Conservation (phyloP, 1,140 invertebrate species). For the Drosophila orosa region DNA sequence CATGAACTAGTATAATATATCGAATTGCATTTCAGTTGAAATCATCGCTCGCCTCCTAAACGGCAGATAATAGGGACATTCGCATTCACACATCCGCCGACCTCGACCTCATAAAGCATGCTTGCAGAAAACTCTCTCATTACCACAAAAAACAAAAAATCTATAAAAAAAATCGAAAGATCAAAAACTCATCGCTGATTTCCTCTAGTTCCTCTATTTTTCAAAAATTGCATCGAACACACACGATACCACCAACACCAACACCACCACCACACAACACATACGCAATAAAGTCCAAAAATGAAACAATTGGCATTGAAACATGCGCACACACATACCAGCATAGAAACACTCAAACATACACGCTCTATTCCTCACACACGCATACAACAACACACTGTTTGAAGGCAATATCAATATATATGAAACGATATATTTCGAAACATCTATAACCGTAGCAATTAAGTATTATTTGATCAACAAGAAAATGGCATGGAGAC, state of each 20-base stretch:
- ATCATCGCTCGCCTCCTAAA: slow-evolving; percentile 21
- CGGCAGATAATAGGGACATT: slow-evolving; percentile 12
- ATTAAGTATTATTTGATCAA: slow-evolving; percentile 53
- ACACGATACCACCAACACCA: slow-evolving; percentile 6
- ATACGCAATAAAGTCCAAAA: slow-evolving; percentile 53
- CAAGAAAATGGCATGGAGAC: slow-evolving; percentile 59
- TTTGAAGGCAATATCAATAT: slow-evolving; percentile 38
- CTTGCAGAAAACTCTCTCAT: slow-evolving; percentile 37
- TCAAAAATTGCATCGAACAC: slow-evolving; percentile 45
- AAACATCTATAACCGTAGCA: slow-evolving; percentile 51
- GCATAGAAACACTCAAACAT: slow-evolving; percentile 29
- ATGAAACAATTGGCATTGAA: slow-evolving; percentile 64
- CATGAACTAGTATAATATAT: slow-evolving; percentile 38
- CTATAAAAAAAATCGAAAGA: slow-evolving; percentile 18
- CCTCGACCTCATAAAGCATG: slow-evolving; percentile 56
- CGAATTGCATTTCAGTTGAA: slow-evolving; percentile 32
- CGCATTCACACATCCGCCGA: slow-evolving; percentile 42
- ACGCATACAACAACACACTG: slow-evolving; percentile 47
- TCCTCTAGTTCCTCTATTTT: slow-evolving; percentile 17
- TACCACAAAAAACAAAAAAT: slow-evolving; percentile 10
- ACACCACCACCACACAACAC: slow-evolving; percentile 23
- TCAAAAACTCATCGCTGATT: slow-evolving; percentile 32
- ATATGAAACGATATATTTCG: slow-evolving; percentile 15
- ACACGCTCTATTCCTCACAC: slow-evolving; percentile 52
- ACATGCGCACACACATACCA: slow-evolving; percentile 41